Evolutionary conservation across 53 echinoderm and acorn worm species (phyloP).

Genomic region (Zoroaster sp.): DNA sequence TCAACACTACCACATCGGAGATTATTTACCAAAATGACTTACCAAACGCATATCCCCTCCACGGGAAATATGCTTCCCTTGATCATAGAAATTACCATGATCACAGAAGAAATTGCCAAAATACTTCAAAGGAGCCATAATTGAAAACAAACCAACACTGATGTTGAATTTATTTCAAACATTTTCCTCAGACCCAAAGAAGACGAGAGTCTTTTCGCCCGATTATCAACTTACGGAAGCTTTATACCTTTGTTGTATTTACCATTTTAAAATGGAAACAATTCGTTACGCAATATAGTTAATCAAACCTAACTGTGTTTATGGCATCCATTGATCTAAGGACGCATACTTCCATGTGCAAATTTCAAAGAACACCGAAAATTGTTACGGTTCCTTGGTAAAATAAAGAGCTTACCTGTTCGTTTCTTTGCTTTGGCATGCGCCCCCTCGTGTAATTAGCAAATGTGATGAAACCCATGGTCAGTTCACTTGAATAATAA

Average conservation of each 20-base stretch:
- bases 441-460: constrained; percentile 26
- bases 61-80: not conserved
- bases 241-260: constrained; percentile 13
- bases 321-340: not conserved
- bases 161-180: no score
- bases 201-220: constrained; percentile 28
- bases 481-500: not conserved
- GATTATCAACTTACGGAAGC: constrained; percentile 8
- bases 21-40: not conserved
- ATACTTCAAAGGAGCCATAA: not conserved
- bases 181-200: constrained; percentile 49
- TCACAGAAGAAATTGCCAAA: constrained; percentile 8
- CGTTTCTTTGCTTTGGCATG: constrained; percentile 44
- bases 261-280: no score
- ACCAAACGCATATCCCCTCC: not conserved
- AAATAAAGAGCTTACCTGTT: constrained; percentile 37
- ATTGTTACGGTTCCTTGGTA: constrained; percentile 10
- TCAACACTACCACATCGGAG: constrained; percentile 21
- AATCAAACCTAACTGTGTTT: constrained; percentile 33
- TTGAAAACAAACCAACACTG: not conserved
- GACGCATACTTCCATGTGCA: constrained; percentile 16
- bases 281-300: no score
- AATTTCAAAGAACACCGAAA: constrained; percentile 7
- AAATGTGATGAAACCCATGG: constrained; percentile 33
- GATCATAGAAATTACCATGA: not conserved